Percentiles rank a stretch among this genome's conserved stretches.
Conservation (phyloP, 2,113 vertebrate species). For the Malurus elegans region DNA sequence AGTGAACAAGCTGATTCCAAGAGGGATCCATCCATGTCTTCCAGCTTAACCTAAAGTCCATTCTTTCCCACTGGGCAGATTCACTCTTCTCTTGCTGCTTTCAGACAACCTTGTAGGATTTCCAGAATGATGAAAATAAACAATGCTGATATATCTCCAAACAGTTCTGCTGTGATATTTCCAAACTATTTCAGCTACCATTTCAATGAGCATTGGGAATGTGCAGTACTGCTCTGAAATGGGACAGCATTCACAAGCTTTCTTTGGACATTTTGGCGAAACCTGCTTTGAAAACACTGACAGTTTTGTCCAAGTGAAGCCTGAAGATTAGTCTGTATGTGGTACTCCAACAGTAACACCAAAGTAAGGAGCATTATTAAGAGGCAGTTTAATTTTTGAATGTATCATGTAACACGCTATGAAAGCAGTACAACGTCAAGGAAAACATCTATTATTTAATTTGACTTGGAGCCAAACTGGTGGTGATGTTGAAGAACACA, state of each 20-base stretch:
- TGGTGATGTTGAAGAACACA: conserved; percentile 27
- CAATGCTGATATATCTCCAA: neutral
- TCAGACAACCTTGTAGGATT: neutral
- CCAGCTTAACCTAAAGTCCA: neutral
- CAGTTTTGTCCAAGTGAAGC: conserved; percentile 14
- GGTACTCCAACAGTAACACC: conserved; percentile 45
- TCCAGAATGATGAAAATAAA: conserved; percentile 4
- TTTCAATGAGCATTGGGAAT: neutral
- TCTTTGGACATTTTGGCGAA: conserved; percentile 16
- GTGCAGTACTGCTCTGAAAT: neutral
- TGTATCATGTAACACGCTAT: neutral
- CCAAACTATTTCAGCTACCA: neutral
- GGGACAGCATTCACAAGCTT: neutral
- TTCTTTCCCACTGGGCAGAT: neutral
- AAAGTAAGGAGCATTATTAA: conserved; percentile 24
- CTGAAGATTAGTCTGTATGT: neutral
- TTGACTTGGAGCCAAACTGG: conserved; percentile 41
- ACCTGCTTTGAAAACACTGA: neutral
- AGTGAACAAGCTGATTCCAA: neutral
- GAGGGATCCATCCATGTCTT: neutral
- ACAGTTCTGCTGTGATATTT: neutral
- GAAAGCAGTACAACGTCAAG: conserved; percentile 55
- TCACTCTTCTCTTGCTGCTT: neutral
- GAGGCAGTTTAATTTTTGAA: conserved; percentile 25
- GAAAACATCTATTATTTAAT: conserved; percentile 56